phyloP scores from a whole-genome alignment of 2,113 vertebrate species.

The Xenotilapia caudafasciata region DNA sequence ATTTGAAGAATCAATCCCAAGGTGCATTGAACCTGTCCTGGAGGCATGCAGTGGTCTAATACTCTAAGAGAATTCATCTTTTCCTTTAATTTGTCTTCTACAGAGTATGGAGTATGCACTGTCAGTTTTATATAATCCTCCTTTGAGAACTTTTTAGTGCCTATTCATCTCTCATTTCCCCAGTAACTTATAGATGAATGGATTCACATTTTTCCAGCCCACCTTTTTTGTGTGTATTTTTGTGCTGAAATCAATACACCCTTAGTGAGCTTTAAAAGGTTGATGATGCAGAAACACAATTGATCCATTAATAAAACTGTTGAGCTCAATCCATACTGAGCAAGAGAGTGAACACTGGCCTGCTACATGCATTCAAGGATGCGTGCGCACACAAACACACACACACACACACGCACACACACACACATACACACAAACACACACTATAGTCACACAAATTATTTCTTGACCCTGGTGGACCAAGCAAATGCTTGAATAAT shows the following conservation, averaged over 20 bases:
- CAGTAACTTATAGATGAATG: constrained; percentile 17
- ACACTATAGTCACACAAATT: neutral
- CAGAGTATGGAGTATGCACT: neutral
- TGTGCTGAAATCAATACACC: constrained; percentile 29
- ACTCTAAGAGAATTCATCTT: neutral
- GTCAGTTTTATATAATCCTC: neutral
- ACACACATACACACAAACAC: neutral
- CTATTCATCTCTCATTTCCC: constrained; percentile 28
- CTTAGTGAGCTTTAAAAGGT: constrained; percentile 41
- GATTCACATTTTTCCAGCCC: constrained; percentile 10
- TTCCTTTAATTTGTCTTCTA: neutral
- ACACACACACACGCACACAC: neutral
- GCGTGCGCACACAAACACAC: neutral
- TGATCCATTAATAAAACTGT: constrained; percentile 61
- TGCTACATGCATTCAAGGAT: neutral
- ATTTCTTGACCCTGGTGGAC: neutral
- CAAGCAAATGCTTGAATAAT: constrained; percentile 25
- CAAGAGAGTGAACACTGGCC: neutral
- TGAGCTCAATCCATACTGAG: constrained; percentile 17
- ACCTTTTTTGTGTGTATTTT: constrained; percentile 32
- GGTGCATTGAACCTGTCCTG: neutral
- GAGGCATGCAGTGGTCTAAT: neutral
- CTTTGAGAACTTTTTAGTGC: neutral
- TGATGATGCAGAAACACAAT: constrained; percentile 56
- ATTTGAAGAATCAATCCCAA: neutral